Base-by-base conservation (phyloP, 2,888 invertebrate genomes). In the Scaptodrosophila latifasciaeformis region DNA sequence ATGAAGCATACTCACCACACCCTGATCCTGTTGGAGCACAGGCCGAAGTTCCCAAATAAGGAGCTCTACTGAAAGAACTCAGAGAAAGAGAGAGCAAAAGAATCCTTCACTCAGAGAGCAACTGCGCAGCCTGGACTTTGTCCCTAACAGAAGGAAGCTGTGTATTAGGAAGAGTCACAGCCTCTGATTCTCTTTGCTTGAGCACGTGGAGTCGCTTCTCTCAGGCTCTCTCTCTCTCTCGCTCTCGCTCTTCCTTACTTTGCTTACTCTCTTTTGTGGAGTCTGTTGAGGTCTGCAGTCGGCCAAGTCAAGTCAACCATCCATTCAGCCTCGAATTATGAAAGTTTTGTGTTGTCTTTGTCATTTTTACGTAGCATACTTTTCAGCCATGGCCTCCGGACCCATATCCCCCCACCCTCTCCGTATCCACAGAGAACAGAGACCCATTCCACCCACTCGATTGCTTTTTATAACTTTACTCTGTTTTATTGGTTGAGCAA, bases 1-100 rank as follows among this genome's bases (percentile, higher is more conserved):
- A 42, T 54, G 53, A 62, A 62, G 62, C 55, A 67, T 76, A 84
- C 70, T 83, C 83, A 83, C 83, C 83, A 83, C 84, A 84, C 84
- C 83, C 83, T 81, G 81, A 83, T 82, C 75, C 82, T 82, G 74
- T 71, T 70, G 62, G 54, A 64, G 54, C 39, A 9, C 31, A 46
- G 17, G 37, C n/a, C n/a, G n/a, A n/a, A n/a, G n/a, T n/a, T n/a
- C n/a, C n/a, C n/a, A n/a, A n/a, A n/a, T n/a, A n/a, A 54, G 31
- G 43, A 13, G 9, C 48, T 45, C 21, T 35, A 52, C 45, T 44
- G 54, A 42, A 54, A 65, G 47, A n/a, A n/a, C n/a, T n/a, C 55
- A 54, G 15, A 64, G 62, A 43, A 49, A 37, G 15, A 9, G 24
- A 24, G 4, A 18, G 13, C 37, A 12, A 17, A 10, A 18, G 17